phyloP scores from a whole-genome alignment of 1,140 invertebrate species.

The honey bee (Apis mellifera) region DNA sequence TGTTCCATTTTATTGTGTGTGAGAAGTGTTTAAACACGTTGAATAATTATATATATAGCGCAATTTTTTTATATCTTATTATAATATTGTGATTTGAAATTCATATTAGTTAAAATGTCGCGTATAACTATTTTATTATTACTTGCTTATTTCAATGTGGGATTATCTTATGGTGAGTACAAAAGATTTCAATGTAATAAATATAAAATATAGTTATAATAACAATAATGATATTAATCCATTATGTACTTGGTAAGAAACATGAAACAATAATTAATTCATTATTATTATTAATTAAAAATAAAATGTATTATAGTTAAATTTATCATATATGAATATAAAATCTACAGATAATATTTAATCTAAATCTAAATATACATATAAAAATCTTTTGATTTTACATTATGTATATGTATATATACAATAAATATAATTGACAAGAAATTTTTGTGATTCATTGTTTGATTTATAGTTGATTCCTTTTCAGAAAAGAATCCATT shows the following conservation, averaged over 20 bases:
- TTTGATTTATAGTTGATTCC: not conserved
- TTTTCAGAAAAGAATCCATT: not conserved
- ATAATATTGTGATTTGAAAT: not conserved
- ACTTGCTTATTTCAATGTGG: not conserved
- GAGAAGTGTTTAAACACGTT: not conserved
- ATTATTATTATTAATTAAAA: not conserved
- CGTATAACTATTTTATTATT: not conserved
- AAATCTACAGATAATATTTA: not conserved
- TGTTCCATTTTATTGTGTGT: not conserved
- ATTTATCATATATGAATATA: not conserved
- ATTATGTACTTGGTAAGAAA: not conserved
- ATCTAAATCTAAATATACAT: no score
- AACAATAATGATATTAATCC: not conserved
- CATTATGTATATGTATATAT: not conserved
- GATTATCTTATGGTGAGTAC: constrained; percentile 29
- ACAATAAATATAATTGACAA: not conserved
- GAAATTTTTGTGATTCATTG: not conserved
- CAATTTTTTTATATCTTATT: not conserved
- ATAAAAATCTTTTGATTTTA: not conserved
- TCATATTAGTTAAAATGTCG: constrained; percentile 15
- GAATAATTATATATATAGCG: not conserved
- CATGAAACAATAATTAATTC: not conserved
- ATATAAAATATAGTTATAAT: not conserved
- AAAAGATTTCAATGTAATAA: not conserved
- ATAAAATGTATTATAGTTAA: not conserved